Conservation (phyloP, 2,113 vertebrate genomes). For the Suncus etruscus region DNA sequence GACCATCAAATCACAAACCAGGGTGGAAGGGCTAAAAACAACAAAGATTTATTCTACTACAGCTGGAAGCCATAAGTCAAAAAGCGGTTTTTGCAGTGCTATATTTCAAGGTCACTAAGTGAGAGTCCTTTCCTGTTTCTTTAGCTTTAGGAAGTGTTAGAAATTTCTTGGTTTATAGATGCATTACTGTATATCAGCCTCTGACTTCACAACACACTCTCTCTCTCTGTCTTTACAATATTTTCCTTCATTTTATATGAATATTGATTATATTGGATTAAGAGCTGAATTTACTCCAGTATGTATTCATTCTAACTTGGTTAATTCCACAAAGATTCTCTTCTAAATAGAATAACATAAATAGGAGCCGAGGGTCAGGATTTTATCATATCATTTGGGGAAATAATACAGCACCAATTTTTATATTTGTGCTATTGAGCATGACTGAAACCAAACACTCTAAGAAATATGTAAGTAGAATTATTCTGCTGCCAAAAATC, state of each 20-base stretch:
- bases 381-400: neutral
- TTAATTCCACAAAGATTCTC: neutral
- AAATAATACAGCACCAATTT: neutral
- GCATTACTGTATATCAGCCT: neutral
- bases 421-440: neutral
- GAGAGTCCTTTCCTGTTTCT: neutral
- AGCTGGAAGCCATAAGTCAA: neutral
- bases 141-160: neutral
- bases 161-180: neutral
- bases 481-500: neutral
- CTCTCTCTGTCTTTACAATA: neutral
- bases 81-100: neutral
- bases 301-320: neutral
- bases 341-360: slow-evolving; percentile 5
- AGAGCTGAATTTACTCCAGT: neutral
- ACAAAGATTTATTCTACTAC: neutral
- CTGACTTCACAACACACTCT: neutral
- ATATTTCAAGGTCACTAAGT: neutral
- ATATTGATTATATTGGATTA: neutral
- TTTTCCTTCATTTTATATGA: neutral
- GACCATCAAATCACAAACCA: too few relatives aligned
- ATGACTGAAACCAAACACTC: neutral
- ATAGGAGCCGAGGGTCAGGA: neutral
- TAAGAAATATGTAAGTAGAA: neutral
- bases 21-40: neutral